These are phyloP conservation scores for Epirrhoe tristata DNA, from an alignment of 2,888 invertebrate genomes.

Conservation along the genomic window DNA sequence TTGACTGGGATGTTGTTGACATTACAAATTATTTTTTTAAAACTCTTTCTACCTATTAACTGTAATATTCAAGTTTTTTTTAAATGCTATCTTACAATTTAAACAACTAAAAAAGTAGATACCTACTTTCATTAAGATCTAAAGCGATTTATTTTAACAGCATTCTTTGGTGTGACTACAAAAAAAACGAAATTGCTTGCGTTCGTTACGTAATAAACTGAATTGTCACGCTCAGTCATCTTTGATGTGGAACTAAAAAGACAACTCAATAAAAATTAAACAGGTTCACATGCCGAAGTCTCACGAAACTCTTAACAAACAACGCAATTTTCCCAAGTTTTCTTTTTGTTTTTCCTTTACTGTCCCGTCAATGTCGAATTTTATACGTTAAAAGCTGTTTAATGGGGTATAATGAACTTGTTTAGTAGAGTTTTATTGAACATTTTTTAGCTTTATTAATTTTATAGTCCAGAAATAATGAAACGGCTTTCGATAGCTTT, in stretches of 20 bases:
- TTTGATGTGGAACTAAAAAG: constrained; percentile 35
- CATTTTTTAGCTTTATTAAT: constrained; percentile 35
- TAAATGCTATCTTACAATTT: too few species aligned
- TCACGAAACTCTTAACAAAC: constrained; percentile 47
- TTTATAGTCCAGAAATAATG: constrained; percentile 34
- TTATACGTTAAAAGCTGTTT: constrained; percentile 52
- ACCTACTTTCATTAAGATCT: not conserved
- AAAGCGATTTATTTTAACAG: constrained; percentile 1
- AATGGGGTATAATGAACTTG: constrained; percentile 48
- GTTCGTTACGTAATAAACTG: constrained; percentile 15
- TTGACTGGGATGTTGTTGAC: too few species aligned
- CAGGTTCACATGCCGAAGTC: constrained; percentile 40
- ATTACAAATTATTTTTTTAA: too few species aligned
- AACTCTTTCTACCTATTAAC: too few species aligned
- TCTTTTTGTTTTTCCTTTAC: constrained; percentile 47
- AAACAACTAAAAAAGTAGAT: not conserved
- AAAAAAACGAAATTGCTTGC: constrained; percentile 19
- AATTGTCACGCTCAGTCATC: constrained; percentile 22
- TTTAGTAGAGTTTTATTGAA: constrained; percentile 38
- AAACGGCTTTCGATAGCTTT: constrained; percentile 28
- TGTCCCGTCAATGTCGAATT: constrained; percentile 49
- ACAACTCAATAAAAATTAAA: constrained; percentile 45
- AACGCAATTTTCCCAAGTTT: constrained; percentile 49
- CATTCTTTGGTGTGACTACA: constrained; percentile 14
- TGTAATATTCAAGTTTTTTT: too few species aligned